Evolutionary conservation across 1,140 invertebrate species (phyloP), one percentile per base, ranked within the genome.

Genomic region (Chrysomallon squamiferum): DNA sequence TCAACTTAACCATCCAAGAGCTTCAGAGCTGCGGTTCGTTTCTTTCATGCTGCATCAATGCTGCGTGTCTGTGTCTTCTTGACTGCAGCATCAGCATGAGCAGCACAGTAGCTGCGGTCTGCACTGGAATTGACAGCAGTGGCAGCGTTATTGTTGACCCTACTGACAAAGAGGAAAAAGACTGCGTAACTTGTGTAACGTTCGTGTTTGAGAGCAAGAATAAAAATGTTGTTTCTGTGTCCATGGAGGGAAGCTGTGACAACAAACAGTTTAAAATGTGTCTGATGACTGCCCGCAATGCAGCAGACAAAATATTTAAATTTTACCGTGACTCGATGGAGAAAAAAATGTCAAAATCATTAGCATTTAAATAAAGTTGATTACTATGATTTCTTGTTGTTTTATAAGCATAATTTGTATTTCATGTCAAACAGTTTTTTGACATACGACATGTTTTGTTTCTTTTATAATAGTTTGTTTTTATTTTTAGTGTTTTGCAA

Each of bases 1-100:
- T 96, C 67, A 89, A 88, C 11, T 85, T 96, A 20, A 91, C 92
- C 69, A 76, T 96, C 63, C 94, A 96, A 86, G 94, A 96, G 87
- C 86, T 96, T 72, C 91, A 96, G 85, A 90, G 95, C 86, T 89
- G 87, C 80, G 93, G 93, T 67, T 92, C 92, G 66, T 92, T 95
- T 87, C 81, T 95, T 47, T 89, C 93, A 0, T 93, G 92, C 86
- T 88, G 89, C 33, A 86, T 95, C n/a, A 96, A 96, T 87, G 90
- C 92, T 49, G 87, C 89, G 0, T 95, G 92, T 81, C 82, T 95
- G 29, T 92, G 93, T 0, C 83, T 95, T 38, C 87, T 95, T 6
- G 91, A 94, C 84, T 90, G 93, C 2, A 91, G 93, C 29, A 81
- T 95, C 18, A 87, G 91, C 15, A 91, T 96, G 90, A 91, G 91